Evolutionary conservation across 2,797 vertebrate species (phyloP), one percentile per base, ranked within the genome.

Genomic region (Babyrousa celebensis): DNA sequence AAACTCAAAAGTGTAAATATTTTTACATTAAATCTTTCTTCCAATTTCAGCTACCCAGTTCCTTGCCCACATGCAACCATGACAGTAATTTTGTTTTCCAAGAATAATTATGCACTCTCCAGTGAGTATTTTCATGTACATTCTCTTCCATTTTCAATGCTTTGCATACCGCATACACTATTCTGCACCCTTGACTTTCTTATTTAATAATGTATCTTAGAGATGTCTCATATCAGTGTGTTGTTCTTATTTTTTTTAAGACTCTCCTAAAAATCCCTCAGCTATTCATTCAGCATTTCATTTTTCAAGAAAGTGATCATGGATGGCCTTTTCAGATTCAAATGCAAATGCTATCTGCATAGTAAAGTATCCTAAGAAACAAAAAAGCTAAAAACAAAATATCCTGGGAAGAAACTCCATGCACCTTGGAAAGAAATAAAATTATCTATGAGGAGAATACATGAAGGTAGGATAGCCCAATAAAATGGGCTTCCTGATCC

Each of bases 371-470:
- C 36, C 62, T 18, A 91, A 85, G 23, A 20, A 71, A 36, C 71
- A 71, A 40, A 48, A 78, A 79, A 72, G 27, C 23, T 60, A 63
- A 95, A 84, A 67, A 21, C 10, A 70, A 92, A 94, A 63, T 77
- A 89, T 62, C 89, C 85, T 87, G 52, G 54, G 56, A 93, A 65
- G 86, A 94, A 96, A 23, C 20, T 60, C 62, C n/a, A 75, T 43
- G 15, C 5, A 80, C 23, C 32, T 70, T 23, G 27, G 36, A 87
- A 93, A 90, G 43, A 93, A 96, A 18, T 54, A 92, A 95, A 96
- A 85, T 90, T 27, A 79, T 18, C 14, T 62, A 48, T 4, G 18
- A 96, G 17, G 20, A 77, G 36, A 95, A n/a, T 75, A 52, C 54
- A 12, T 52, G 11, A 82, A 68, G 18, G 15, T 32, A 92, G 74